A percentile compares a stretch with the other conserved stretches of the same genome.
Evolutionary conservation across 2,797 vertebrate species (phyloP).

Genomic region (Mus minutoides): DNA sequence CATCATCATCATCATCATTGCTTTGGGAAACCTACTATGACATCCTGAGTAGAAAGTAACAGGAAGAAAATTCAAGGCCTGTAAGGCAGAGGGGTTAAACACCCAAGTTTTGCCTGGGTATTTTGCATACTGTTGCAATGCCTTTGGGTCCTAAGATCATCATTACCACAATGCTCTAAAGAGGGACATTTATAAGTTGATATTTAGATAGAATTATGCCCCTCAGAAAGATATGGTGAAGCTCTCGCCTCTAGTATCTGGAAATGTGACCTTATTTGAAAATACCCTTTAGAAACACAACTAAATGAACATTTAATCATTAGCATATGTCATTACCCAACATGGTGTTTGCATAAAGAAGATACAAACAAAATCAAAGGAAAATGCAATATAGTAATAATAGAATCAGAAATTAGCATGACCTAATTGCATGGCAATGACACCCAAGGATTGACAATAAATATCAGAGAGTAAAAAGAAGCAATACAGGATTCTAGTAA

Average conservation of each 20-base stretch:
- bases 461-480: background rate
- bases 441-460: rapidly evolving
- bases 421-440: background rate
- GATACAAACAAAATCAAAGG: background rate
- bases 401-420: background rate
- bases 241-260: background rate
- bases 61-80: background rate
- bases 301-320: background rate
- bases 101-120: background rate
- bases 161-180: background rate
- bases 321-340: background rate
- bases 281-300: background rate
- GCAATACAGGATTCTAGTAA: background rate
- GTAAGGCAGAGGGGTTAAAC: background rate
- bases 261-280: background rate
- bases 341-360: background rate
- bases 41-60: background rate
- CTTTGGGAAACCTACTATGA: background rate
- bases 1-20: background rate
- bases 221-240: background rate
- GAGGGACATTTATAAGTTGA: background rate
- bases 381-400: background rate
- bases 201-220: background rate
- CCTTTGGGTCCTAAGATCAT: background rate
- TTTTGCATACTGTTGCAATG: background rate